Base-by-base conservation (phyloP, 2,888 invertebrate species). In the Entomobrya proxima region DNA sequence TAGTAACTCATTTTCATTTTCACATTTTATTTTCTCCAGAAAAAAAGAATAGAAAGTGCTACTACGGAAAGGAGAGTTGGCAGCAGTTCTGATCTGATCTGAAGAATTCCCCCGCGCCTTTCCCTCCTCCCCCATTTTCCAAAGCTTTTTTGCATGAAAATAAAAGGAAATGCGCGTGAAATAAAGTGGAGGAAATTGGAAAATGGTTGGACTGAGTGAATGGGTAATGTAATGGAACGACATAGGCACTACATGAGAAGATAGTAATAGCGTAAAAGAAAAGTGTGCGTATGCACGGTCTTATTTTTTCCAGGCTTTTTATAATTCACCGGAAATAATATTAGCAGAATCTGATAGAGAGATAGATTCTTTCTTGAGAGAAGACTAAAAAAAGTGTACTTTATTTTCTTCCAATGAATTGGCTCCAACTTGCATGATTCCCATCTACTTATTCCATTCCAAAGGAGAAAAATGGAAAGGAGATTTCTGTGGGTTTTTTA, bases 241-340 rank as follows among this genome's bases (percentile, higher is more conserved):
- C 21, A 11, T 21, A 52, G n/a, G n/a, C n/a, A n/a, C n/a, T n/a
- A n/a, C n/a, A n/a, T n/a, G n/a, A n/a, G n/a, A n/a, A n/a, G n/a
- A 52, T 21, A 52, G 4, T 3, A 37, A 40, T 37, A 21, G 18
- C 55, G n/a, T 7, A 55, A 18, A 55, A 15, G 55, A 18, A 55
- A 18, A 55, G 11, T 6, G 18, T 6, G 55, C n/a, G 55, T n/a
- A 18, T 6, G 55, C 13, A 15, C 6, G n/a, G n/a, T n/a, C n/a
- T n/a, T n/a, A n/a, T n/a, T n/a, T n/a, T n/a, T n/a, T n/a, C n/a
- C n/a, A n/a, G n/a, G n/a, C n/a, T n/a, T n/a, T 67, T 3, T 6
- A 13, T 67, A 24, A 67, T 61, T 61, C 61, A 40, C 35, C 15
- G 67, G 67, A 67, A 35, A 67, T 67, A n/a, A n/a, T 67, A 40